Evolutionary conservation across 1,140 invertebrate genomes (phyloP), one percentile per base, ranked within the genome.

Genomic region (Pogonomyrmex barbatus): DNA sequence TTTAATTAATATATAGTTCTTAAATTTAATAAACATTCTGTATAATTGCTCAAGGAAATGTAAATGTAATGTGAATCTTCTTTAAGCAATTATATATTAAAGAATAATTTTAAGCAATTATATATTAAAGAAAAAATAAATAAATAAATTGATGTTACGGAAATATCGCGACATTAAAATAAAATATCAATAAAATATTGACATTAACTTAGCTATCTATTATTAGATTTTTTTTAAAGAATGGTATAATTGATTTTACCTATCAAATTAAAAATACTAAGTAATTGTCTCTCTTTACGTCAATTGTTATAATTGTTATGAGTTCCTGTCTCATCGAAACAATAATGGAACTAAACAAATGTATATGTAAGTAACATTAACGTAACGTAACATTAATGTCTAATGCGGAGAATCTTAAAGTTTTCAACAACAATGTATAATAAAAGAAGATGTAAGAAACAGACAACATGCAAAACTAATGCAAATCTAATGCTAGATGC

Each of bases 161-260:
- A 10, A 39, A 33, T 2, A 52, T 54, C 50, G 1, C 42, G 6
- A 62, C 6, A 1, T 33, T 45, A 50, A 50, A 76, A 39, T 81
- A 1, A 76, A n/a, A 83, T 83, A 45, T 62, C 30, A 83, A 75
- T 12, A 33, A 30, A 56, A 84, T 62, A 76, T 76, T 45, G 30
- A 45, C 56, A 47, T 60, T 62, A 24, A 47, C 14, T 17, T 42
- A 83, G 70, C 42, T 50, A 60, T 50, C 81, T 84, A 84, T 84
- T 60, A 77, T 76, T 84, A 58, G 70, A 73, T 50, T 50, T 36
- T 47, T 84, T 33, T 84, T 56, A 84, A 14, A 73, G 17, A 73
- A 33, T 42, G 39, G 39, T 56, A 47, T 62, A 17, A 50, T 24
- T 24, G n/a, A 54, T 30, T 33, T 14, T 12, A 65, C 0, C 30